Evolutionary conservation across 2,113 vertebrate species (phyloP).

Genomic region (Stegastes partitus): DNA sequence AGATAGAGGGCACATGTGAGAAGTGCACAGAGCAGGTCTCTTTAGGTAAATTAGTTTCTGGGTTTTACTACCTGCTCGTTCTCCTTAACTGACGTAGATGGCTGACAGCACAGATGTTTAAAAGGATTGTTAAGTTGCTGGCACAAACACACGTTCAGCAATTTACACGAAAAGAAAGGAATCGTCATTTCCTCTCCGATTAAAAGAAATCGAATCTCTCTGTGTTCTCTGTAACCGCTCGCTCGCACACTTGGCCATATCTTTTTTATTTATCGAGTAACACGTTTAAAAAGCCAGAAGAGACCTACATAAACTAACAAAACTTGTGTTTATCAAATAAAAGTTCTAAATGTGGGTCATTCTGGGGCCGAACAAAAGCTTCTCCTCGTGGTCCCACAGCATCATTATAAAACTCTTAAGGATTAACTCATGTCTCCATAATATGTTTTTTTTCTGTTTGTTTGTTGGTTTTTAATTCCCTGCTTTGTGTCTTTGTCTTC

Average conservation of each 20-base stretch:
- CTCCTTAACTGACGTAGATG: conserved; percentile 47
- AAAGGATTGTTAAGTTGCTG: conserved; percentile 59
- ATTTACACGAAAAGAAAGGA: not conserved
- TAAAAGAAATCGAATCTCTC: not conserved
- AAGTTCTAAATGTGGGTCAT: conserved; percentile 1
- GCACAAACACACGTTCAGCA: not conserved
- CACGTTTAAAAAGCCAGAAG: not conserved
- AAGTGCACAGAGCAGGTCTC: conserved; percentile 38
- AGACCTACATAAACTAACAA: not conserved
- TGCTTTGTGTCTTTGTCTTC: conserved; percentile 28
- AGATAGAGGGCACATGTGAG: conserved; percentile 52
- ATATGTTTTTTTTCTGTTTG: not conserved
- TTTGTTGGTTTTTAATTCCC: conserved; percentile 20
- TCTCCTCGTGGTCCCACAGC: not conserved
- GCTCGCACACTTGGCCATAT: not conserved
- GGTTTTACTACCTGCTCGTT: conserved; percentile 41
- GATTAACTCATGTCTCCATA: not conserved
- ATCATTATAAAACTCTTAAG: not conserved
- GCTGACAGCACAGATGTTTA: conserved; percentile 67
- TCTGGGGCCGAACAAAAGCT: not conserved
- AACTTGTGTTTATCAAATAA: not conserved
- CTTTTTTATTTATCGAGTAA: not conserved
- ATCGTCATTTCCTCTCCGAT: conserved; percentile 5
- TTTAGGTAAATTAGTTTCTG: conserved; percentile 61
- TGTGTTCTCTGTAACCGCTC: not conserved